Base-by-base conservation (phyloP, 1,140 invertebrate species). In the Aleiodes sp. region DNA sequence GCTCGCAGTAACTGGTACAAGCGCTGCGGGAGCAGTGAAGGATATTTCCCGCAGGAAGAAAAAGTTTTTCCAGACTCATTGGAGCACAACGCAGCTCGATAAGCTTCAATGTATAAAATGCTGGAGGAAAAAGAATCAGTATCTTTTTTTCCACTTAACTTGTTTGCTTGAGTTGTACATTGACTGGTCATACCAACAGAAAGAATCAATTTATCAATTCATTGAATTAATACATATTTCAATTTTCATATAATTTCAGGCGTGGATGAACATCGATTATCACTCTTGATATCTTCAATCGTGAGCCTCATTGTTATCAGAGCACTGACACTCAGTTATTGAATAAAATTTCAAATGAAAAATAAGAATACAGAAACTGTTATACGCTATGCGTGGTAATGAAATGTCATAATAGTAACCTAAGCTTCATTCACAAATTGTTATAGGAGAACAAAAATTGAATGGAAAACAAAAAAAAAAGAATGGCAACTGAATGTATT, bases 21-120 rank as follows among this genome's bases (percentile, higher is more conserved):
- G 31, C 28, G 52, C 26, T 56, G 16, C 52, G 52, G 56, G 56
- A 67, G 43, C 29, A 56, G 43, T 29, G 65, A 41, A 59, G 37
- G 35, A 68, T 68, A 68, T 68, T 68, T 68, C 66, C 66, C 66
- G 57, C 57, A 68, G 59, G 66, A 68, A 29, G 39, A 60, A 46
- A 61, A 68, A 68, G 9, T 56, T 66, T 43, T 39, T 41, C n/a
- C 1, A 24, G 37, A 29, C 57, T 68, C 52, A 61, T 68, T 68
- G 26, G 56, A 0, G 26, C 56, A n/a, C 10, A 57, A 31, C 28
- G 33, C 35, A 31, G 56, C 37, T 33, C 41, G 43, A 35, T 61
- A 66, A 43, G 26, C 66, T 60, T 68, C 59, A 68, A 68, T 68
- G 57, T 68, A 16, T 43, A 62, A 41, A 39, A 68, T 65, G 33